phyloP scores from a whole-genome alignment of 2,888 invertebrate species.

The Drosophila picticornis region DNA sequence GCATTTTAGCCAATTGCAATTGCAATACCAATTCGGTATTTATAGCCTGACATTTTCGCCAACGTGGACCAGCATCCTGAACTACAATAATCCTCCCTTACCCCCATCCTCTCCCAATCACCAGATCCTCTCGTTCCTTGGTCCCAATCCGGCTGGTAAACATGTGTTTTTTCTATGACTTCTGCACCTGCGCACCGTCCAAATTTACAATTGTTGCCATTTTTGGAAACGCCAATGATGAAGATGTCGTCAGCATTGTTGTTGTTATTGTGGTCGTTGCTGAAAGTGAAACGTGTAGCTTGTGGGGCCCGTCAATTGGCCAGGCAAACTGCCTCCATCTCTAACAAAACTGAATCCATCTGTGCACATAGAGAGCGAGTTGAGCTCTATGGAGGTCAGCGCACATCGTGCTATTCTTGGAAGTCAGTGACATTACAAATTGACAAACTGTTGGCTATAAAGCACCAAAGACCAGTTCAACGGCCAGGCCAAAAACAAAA shows the following conservation, averaged over 20 bases:
- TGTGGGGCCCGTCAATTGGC: slow-evolving; percentile 62
- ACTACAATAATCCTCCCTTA: not conserved
- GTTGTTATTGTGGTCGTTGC: slow-evolving; percentile 26
- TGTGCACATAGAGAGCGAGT: slow-evolving; percentile 28
- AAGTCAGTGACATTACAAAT: slow-evolving; percentile 66
- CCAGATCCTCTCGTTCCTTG: not conserved
- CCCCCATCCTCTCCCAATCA: not conserved
- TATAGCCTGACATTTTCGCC: slow-evolving; percentile 79
- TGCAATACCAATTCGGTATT: slow-evolving; percentile 76
- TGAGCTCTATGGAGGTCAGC: slow-evolving; percentile 65
- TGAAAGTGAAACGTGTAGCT: slow-evolving; percentile 73
- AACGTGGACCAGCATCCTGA: slow-evolving; percentile 46
- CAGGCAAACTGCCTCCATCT: slow-evolving; percentile 25
- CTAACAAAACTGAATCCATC: not conserved
- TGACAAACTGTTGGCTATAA: slow-evolving; percentile 61
- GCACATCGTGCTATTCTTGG: slow-evolving; percentile 64
- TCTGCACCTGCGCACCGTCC: slow-evolving; percentile 69
- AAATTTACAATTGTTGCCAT: slow-evolving; percentile 75
- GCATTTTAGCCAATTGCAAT: slow-evolving; percentile 74
- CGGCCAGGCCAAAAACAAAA: too few species aligned
- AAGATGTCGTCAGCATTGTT: slow-evolving; percentile 70
- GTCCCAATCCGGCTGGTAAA: slow-evolving; percentile 59
- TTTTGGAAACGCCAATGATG: slow-evolving; percentile 72
- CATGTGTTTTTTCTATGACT: slow-evolving; percentile 67
- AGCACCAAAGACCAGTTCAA: slow-evolving; percentile 73